Conservation (phyloP, 2,888 invertebrate species). For the Nymphalis urticae region DNA sequence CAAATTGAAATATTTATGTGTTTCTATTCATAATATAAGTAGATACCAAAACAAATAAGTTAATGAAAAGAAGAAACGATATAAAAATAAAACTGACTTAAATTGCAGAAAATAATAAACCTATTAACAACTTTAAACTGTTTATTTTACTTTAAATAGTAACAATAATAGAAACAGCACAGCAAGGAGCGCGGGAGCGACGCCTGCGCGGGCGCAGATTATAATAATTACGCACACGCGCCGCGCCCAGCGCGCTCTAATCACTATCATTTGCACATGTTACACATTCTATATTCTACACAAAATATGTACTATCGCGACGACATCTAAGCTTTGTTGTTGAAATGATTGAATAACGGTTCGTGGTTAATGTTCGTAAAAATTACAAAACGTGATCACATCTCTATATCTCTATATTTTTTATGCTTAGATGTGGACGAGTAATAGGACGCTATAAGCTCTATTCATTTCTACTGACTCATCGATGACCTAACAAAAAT, state of each 20-base stretch:
- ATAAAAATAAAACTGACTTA: background rate
- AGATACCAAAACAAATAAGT: too few species aligned
- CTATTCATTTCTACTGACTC: too few species aligned
- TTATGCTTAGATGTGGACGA: background rate
- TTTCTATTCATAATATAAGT: too few species aligned
- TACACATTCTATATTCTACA: slow-evolving; percentile 70
- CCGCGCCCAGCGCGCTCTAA: slow-evolving; percentile 65
- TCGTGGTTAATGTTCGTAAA: slow-evolving; percentile 26
- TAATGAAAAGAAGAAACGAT: too few species aligned
- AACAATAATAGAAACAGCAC: slow-evolving; percentile 43
- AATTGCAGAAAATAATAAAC: background rate
- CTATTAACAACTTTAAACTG: slow-evolving; percentile 10
- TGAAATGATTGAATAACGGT: slow-evolving; percentile 34
- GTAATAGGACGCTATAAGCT: too few species aligned
- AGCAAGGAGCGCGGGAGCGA: slow-evolving; percentile 42
- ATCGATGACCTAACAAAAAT: too few species aligned
- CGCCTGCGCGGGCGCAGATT: slow-evolving; percentile 57
- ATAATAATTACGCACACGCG: slow-evolving; percentile 79
- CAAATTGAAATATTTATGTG: too few species aligned
- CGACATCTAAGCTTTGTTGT: slow-evolving; percentile 57
- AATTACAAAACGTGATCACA: slow-evolving; percentile 16
- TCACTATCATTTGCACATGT: slow-evolving; percentile 80
- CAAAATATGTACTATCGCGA: slow-evolving; percentile 64
- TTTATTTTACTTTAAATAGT: slow-evolving; percentile 10
- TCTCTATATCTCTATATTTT: background rate